Evolutionary conservation across 2,888 invertebrate species (phyloP).

Genomic region (Pristionchus arcanus): DNA sequence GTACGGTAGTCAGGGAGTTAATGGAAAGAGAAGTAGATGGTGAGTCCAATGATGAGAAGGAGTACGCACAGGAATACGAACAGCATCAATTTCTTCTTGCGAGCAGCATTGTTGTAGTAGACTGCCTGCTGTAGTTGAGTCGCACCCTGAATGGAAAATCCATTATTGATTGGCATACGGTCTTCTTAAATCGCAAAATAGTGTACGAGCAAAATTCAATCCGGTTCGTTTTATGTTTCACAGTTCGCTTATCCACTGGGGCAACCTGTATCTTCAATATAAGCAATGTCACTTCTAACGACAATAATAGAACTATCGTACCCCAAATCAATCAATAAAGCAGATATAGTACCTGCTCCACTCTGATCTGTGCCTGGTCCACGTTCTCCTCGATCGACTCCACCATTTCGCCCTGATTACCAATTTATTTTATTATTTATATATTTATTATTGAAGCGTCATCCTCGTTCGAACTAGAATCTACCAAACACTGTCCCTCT

Average conservation of each 20-base stretch:
- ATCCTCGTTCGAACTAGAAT: no score
- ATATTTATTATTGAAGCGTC: not conserved
- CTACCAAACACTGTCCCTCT: no score
- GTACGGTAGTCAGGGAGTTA: not conserved
- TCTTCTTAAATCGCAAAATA: no score
- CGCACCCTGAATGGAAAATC: constrained; percentile 65
- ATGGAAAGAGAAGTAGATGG: constrained; percentile 61
- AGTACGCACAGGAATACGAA: constrained; percentile 68
- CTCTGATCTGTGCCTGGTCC: constrained; percentile 75
- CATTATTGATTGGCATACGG: not conserved
- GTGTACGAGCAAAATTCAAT: not conserved
- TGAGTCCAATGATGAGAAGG: constrained; percentile 69
- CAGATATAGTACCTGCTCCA: constrained; percentile 58
- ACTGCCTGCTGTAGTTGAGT: constrained; percentile 76
- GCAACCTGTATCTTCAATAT: not conserved
- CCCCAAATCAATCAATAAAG: not conserved
- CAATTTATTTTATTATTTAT: not conserved
- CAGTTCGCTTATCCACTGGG: not conserved
- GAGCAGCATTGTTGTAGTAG: constrained; percentile 75
- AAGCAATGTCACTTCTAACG: not conserved
- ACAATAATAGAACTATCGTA: not conserved
- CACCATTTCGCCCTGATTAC: constrained; percentile 73
- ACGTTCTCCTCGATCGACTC: constrained; percentile 78
- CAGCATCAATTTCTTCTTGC: constrained; percentile 75
- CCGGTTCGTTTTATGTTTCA: not conserved